phyloP scores from a whole-genome alignment of 2,113 vertebrate genomes.

The Salvelinus alpinus region DNA sequence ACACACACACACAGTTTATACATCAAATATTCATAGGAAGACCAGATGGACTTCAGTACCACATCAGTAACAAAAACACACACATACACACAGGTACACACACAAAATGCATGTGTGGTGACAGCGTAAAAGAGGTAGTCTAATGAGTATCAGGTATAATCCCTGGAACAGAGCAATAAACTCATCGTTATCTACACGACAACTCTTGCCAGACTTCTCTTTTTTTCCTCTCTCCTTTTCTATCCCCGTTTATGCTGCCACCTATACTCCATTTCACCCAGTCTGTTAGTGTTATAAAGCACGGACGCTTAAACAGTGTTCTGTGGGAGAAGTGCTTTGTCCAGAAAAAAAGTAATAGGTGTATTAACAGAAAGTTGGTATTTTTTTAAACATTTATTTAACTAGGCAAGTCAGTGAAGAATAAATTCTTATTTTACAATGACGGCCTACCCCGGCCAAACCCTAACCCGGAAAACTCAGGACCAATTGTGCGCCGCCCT shows the following conservation, averaged over 20 bases:
- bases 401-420: too few relatives aligned
- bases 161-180: background rate
- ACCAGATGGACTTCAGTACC: background rate
- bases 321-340: background rate
- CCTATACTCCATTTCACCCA: background rate
- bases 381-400: too few relatives aligned
- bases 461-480: too few relatives aligned
- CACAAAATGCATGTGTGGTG: background rate
- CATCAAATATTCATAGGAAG: conserved; percentile 2
- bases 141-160: conserved; percentile 2
- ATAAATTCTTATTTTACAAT: too few relatives aligned
- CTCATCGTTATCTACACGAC: conserved; percentile 5
- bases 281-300: conserved; percentile 6
- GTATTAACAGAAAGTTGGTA: too few relatives aligned
- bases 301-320: background rate
- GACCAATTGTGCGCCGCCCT: too few relatives aligned
- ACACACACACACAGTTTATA: conserved; percentile 28
- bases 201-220: background rate
- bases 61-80: background rate
- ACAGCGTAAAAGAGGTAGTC: background rate
- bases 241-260: background rate
- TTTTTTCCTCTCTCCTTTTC: conserved; percentile 1
- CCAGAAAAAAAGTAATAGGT: background rate
- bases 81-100: conserved; percentile 6
- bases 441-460: too few relatives aligned